Base-by-base conservation (phyloP, 2,888 invertebrate genomes). In the Entomobrya proxima region DNA sequence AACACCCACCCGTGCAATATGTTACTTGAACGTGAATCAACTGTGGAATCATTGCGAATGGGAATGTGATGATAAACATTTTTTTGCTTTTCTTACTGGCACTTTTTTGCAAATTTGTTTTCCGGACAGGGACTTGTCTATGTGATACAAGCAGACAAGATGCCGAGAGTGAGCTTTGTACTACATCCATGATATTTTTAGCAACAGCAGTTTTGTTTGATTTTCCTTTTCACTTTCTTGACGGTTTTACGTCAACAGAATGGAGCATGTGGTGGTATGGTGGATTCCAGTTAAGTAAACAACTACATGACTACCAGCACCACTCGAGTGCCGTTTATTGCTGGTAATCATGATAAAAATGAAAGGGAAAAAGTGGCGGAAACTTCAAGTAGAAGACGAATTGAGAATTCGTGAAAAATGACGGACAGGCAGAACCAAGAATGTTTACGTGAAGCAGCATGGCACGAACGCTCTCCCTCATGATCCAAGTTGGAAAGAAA, bases 21-120 rank as follows among this genome's bases (percentile, higher is more conserved):
- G 64, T 35, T 64, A 64, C 64, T n/a, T 35, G 18, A n/a, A 64
- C 64, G 64, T 64, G 64, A 64, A 64, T 64, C 64, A 64, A 64
- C 32, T 61, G 30, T 61, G n/a, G 32, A 61, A 61, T n/a, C n/a
- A n/a, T 61, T 11, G 61, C 32, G 32, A 61, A 61, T 32, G 55
- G 50, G 18, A 50, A 50, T 50, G 50, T 50, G 50, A 50, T 50
- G 50, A 3, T 21, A 47, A 47, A 47, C 47, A 47, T 47, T 15
- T n/a, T 7, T 47, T n/a, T 61, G 32, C 61, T 21, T 61, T 61
- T n/a, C 64, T 64, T 55, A 55, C 55, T 24, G 7, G n/a, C n/a
- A 18, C 21, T 61, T 64, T 61, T 61, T 32, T 5, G 35, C 32
- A 64, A 64, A 64, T 64, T 64, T 64, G 64, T 64, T 64, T 64